A percentile compares a stretch with the other conserved stretches of the same genome.
Conservation (phyloP, 2,888 invertebrate species). For the Apodemia zela region DNA sequence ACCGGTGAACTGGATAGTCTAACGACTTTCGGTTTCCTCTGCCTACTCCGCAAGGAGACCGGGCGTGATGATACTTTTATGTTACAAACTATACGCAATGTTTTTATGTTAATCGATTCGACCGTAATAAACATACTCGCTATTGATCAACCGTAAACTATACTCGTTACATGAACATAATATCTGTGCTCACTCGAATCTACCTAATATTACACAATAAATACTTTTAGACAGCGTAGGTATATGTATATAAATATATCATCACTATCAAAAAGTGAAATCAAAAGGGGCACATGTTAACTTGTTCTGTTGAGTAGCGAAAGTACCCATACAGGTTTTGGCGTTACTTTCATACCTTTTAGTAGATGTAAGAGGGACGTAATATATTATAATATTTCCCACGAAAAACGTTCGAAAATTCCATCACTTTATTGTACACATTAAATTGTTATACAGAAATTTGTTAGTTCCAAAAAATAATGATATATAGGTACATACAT, state of each 20-base stretch:
- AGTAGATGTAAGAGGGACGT: constrained; percentile 19
- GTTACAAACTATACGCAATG: background rate
- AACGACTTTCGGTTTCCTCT: no score
- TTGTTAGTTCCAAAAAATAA: no score
- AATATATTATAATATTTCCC: constrained; percentile 12
- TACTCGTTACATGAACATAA: constrained; percentile 28
- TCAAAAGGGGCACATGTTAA: constrained; percentile 54
- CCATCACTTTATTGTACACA: background rate
- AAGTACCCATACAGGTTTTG: constrained; percentile 71
- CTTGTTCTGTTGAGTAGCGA: constrained; percentile 63
- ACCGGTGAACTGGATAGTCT: no score
- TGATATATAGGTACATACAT: no score
- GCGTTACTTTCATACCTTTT: constrained; percentile 21
- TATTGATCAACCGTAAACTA: constrained; percentile 17
- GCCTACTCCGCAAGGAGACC: no score
- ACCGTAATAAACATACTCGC: constrained; percentile 26
- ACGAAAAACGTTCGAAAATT: constrained; percentile 3
- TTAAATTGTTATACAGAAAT: no score
- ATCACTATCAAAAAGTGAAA: constrained; percentile 64
- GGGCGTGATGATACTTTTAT: no score
- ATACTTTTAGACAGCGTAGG: constrained; percentile 25
- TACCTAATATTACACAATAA: constrained; percentile 27
- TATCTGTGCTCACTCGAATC: constrained; percentile 34
- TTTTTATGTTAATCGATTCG: constrained; percentile 36
- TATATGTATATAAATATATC: constrained; percentile 28